These are phyloP conservation scores for Hypothenemus hampei DNA, from an alignment of 1,140 invertebrate species.

Conservation along the genomic window DNA sequence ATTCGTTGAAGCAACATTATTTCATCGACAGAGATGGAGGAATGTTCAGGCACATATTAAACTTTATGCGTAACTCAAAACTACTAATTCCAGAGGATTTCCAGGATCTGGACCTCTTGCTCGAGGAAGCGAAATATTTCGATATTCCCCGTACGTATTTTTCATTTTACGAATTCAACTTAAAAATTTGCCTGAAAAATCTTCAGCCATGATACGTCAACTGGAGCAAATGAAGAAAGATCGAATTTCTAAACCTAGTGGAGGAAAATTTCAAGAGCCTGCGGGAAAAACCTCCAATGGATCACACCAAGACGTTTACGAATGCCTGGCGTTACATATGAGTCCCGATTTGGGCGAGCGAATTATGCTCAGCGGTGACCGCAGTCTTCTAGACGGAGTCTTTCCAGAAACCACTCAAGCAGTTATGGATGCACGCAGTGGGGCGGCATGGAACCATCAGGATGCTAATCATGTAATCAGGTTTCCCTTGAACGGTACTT, in stretches of 20 bases:
- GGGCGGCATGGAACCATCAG: slow-evolving; percentile 77
- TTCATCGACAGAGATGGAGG: slow-evolving; percentile 95
- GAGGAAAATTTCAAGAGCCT: slow-evolving; percentile 1
- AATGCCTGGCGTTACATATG: slow-evolving; percentile 83
- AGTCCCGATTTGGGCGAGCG: slow-evolving; percentile 84
- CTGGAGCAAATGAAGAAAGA: slow-evolving; percentile 74
- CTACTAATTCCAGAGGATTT: slow-evolving; percentile 85
- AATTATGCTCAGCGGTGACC: slow-evolving; percentile 78
- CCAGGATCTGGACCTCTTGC: slow-evolving; percentile 79
- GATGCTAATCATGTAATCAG: slow-evolving; percentile 81
- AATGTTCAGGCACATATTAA: slow-evolving; percentile 94
- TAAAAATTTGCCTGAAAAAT: neutral
- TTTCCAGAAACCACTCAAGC: slow-evolving; percentile 86
- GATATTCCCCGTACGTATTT: slow-evolving; percentile 77
- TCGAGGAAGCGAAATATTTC: slow-evolving; percentile 90
- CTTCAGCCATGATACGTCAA: slow-evolving; percentile 68
- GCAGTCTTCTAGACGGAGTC: slow-evolving; percentile 70
- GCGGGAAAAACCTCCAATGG: slow-evolving; percentile 11
- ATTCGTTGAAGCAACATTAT: slow-evolving; percentile 95
- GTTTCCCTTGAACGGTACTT: slow-evolving; percentile 70
- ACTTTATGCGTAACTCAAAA: slow-evolving; percentile 88
- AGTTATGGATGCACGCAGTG: slow-evolving; percentile 73
- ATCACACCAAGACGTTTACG: slow-evolving; percentile 52
- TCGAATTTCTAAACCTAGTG: slow-evolving; percentile 37
- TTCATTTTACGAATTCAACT: neutral